phyloP scores from a whole-genome alignment of 1,140 invertebrate species.

The Aleiodes sp. region DNA sequence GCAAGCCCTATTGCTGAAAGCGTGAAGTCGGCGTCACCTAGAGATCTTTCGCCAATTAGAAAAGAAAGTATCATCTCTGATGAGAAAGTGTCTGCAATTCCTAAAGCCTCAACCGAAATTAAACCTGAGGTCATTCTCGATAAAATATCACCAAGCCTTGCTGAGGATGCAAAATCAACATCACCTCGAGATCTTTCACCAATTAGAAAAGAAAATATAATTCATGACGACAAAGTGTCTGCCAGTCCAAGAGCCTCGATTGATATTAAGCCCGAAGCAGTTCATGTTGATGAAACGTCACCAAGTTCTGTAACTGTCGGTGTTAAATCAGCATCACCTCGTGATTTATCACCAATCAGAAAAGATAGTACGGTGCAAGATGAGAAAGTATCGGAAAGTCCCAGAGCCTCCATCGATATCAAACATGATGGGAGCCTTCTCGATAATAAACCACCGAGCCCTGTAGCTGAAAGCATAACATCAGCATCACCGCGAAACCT shows the following conservation, averaged over 20 bases:
- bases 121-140: background rate
- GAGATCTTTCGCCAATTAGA: slow-evolving; percentile 11
- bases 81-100: background rate
- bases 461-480: background rate
- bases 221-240: background rate
- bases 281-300: background rate
- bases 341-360: background rate
- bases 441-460: background rate
- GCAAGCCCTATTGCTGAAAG: too few relatives aligned
- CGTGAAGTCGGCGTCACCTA: too few relatives aligned
- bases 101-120: background rate
- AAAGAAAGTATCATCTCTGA: background rate
- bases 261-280: too few relatives aligned
- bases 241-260: background rate
- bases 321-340: background rate
- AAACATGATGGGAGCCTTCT: background rate
- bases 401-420: background rate
- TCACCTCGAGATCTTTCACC: slow-evolving; percentile 23
- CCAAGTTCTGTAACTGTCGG: background rate
- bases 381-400: background rate
- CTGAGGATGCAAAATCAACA: background rate
- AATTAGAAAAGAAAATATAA: background rate
- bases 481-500: background rate
- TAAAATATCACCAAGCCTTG: background rate
- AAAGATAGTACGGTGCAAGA: background rate